Percentiles rank a stretch among this genome's conserved stretches.
Evolutionary conservation across 2,888 invertebrate species (phyloP).

Genomic region (Glaucopsyche alexis): DNA sequence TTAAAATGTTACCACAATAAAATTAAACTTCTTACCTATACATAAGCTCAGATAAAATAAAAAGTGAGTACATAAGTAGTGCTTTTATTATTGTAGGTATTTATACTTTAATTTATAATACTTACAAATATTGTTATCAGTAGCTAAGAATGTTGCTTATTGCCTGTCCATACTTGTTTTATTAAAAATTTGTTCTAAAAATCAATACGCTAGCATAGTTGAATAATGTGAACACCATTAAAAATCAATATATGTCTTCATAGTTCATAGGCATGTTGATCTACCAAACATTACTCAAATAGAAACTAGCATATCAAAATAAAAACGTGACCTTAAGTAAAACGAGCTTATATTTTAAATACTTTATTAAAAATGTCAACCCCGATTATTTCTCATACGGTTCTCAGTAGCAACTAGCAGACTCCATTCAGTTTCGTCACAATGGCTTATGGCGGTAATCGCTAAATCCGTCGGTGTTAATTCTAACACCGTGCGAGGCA

Average conservation of each 20-base stretch:
- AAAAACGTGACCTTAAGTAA: not conserved
- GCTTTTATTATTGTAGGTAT: not conserved
- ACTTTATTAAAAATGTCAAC: constrained; percentile 5
- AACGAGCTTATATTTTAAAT: not conserved
- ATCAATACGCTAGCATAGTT: too few species aligned
- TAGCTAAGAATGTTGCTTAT: not conserved
- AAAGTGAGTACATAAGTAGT: not conserved
- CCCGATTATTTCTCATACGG: constrained; percentile 15
- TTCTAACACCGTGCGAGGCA: constrained; percentile 65
- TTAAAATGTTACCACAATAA: constrained; percentile 24
- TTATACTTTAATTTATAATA: not conserved
- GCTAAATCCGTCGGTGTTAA: constrained; percentile 52
- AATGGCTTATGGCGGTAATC: constrained; percentile 30
- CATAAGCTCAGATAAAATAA: too few species aligned
- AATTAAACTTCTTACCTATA: not conserved
- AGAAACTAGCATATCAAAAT: too few species aligned
- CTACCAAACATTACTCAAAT: too few species aligned
- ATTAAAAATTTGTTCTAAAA: too few species aligned
- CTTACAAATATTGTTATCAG: not conserved
- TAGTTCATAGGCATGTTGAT: too few species aligned
- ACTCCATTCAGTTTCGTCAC: constrained; percentile 4
- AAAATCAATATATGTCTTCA: too few species aligned
- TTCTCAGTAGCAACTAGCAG: constrained; percentile 28
- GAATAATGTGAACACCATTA: too few species aligned
- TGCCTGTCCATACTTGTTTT: too few species aligned